Base-by-base conservation (phyloP, 2,888 invertebrate species). In the Osedax frankpressi region DNA sequence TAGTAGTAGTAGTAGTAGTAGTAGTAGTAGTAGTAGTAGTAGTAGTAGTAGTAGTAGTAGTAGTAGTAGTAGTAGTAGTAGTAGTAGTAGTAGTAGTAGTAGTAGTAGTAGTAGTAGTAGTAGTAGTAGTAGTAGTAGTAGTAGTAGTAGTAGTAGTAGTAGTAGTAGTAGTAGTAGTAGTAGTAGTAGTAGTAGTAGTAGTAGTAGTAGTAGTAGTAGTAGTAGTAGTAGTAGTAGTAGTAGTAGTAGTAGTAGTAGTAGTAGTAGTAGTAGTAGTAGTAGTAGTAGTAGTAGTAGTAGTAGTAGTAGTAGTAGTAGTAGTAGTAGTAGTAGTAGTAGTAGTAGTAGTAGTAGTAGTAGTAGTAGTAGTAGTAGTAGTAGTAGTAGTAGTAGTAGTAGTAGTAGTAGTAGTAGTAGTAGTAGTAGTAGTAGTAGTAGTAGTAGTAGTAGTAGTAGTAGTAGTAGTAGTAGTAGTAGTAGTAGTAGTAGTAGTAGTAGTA, bases 321-420 rank as follows among this genome's bases (percentile, higher is more conserved):
- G 65, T 65, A 65, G 65, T 65, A 65, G 65, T 65, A 1, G 1
- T 65, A 65, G 65, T 65, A 65, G 65, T 65, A 65, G 1, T 65
- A 65, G 65, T 65, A 65, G 65, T 65, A 65, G 1, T 65, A 65
- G 65, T 65, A 65, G 65, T 65, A 65, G 65, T 65, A 65, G 65
- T 65, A 65, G 65, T 65, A 65, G 65, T 65, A 1, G 65, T 65
- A 65, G 65, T 65, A 65, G 65, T 65, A 65, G 65, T 65, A 1
- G 65, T 65, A 65, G 65, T 65, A 65, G 65, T 65, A 65, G 65
- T 65, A 65, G 1, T 65, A 1, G 1, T 65, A 65, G 65, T 65
- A 65, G 65, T 65, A 65, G 65, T 65, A 1, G 65, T 65, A 1
- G 65, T 65, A 65, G 65, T 65, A 1, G 1, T 65, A 65, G 1